Evolutionary conservation across 2,113 vertebrate species (phyloP), one percentile per base, ranked within the genome.

Genomic region (Sturnira hondurensis): DNA sequence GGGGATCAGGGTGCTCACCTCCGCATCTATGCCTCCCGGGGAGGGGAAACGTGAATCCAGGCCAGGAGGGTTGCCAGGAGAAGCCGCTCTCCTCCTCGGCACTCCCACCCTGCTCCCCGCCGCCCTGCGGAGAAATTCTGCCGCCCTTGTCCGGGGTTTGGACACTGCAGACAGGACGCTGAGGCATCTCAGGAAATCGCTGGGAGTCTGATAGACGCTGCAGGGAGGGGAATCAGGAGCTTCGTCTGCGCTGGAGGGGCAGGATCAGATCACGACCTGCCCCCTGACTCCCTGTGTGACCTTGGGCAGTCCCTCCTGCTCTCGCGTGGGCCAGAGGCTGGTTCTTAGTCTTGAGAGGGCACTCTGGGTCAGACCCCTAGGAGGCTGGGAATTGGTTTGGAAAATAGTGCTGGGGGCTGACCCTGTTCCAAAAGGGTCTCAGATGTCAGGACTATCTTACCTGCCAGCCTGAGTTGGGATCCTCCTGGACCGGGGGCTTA

Each of bases 161-260:
- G 28, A 82, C 68, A 77, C 77, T 28, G 73, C 33, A 17, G 70
- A 19, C 52, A 1, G 67, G 68, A 56, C 93, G 71, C n/a, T 7
- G 61, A 92, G 82, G 89, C 89, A 95, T 96, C 82, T 76, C 92
- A 93, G 96, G 96, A 97, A 97, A 97, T 89, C 38, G 61, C 87
- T 38, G n/a, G 61, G 61, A 81, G 83, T 56, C 78, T 12, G 33
- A 31, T 9, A 26, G 77, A 73, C 17, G 9, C 54, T n/a, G 77
- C 24, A 1, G 20, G 38, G 73, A 91, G 52, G 33, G 92, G 80
- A 56, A 47, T 54, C 50, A 43, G 83, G 68, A 36, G 94, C 65
- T 54, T 45, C 5, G 19, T 41, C 38, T 7, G 47, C 61, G 74
- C 87, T 38, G 16, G 67, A 43, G 33, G 67, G 78, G 52, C 77